These are phyloP conservation scores for Yponomeuta evonymella DNA, from an alignment of 2,888 invertebrate species.

Conservation along the genomic window DNA sequence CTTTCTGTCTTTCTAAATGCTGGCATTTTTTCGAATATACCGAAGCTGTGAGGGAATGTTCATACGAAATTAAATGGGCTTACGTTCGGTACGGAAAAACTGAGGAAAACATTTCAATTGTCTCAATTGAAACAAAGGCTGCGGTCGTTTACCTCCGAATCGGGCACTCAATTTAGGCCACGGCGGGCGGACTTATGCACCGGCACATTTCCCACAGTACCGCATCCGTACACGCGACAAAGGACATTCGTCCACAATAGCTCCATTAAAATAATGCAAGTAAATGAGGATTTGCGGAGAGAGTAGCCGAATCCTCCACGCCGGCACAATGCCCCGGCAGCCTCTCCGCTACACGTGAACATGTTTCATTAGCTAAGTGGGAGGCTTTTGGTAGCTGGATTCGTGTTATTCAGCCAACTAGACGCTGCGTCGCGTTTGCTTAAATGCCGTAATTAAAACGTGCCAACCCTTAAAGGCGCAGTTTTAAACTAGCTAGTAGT, in stretches of 20 bases:
- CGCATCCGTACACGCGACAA: slow-evolving; percentile 62
- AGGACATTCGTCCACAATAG: slow-evolving; percentile 73
- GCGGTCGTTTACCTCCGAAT: slow-evolving; percentile 50
- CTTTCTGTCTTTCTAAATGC: too few relatives aligned
- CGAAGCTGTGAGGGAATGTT: neutral
- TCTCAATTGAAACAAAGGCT: slow-evolving; percentile 51
- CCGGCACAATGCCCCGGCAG: slow-evolving; percentile 32
- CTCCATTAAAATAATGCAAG: slow-evolving; percentile 77
- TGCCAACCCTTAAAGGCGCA: slow-evolving; percentile 60
- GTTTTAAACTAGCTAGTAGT: slow-evolving; percentile 67
- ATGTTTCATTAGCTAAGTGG: slow-evolving; percentile 78
- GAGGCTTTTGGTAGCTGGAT: slow-evolving; percentile 75
- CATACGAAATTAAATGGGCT: neutral
- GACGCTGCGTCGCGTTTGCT: slow-evolving; percentile 71
- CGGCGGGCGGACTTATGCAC: slow-evolving; percentile 57
- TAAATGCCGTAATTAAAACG: slow-evolving; percentile 74
- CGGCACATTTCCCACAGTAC: slow-evolving; percentile 63
- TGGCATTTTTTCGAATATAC: neutral
- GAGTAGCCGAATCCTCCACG: slow-evolving; percentile 59
- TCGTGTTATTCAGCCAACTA: slow-evolving; percentile 72
- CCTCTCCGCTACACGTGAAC: slow-evolving; percentile 71
- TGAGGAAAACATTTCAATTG: slow-evolving; percentile 12
- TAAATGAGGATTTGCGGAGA: slow-evolving; percentile 74
- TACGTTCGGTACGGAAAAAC: neutral
- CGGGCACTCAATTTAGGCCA: slow-evolving; percentile 57